A percentile compares a stretch with the other conserved stretches of the same genome.
These are phyloP conservation scores for Gastrophryne carolinensis DNA, from an alignment of 2,797 vertebrate genomes.

Conservation along the genomic window DNA sequence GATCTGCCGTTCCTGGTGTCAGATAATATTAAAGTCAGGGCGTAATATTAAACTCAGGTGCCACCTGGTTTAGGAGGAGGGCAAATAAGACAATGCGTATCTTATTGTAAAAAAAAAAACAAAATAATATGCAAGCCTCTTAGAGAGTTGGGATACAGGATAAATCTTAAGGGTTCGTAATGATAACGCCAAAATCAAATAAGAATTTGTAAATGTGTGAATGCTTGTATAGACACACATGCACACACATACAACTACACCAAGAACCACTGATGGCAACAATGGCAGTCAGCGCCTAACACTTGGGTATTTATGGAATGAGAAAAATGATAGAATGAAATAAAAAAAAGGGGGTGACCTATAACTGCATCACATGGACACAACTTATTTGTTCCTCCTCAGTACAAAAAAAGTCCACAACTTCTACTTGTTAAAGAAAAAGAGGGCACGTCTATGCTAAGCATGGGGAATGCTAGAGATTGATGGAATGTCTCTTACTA, in stretches of 20 bases:
- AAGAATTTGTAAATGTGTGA: background rate
- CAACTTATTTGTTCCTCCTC: background rate
- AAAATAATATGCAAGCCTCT: background rate
- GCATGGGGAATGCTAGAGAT: slow-evolving; percentile 77
- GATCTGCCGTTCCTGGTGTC: slow-evolving; percentile 32
- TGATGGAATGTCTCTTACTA: slow-evolving; percentile 81
- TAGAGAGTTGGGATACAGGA: background rate
- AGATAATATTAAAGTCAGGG: slow-evolving; percentile 38
- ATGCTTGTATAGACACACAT: background rate
- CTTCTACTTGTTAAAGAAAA: slow-evolving; percentile 43
- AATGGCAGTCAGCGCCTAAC: too few species aligned
- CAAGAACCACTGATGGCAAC: background rate
- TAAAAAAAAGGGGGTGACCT: background rate
- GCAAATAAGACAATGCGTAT: background rate
- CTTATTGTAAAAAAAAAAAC: background rate
- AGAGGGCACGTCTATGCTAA: slow-evolving; percentile 75
- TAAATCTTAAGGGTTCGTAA: too few species aligned
- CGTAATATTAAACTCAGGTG: slow-evolving; percentile 33
- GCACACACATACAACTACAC: background rate
- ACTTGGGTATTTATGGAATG: background rate
- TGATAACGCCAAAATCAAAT: background rate
- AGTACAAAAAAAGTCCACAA: slow-evolving; percentile 67
- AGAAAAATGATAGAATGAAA: background rate
- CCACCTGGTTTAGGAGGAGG: slow-evolving; percentile 19
- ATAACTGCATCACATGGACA: background rate